Evolutionary conservation across 2,113 vertebrate species (phyloP).

Genomic region (Gallinago undulata): DNA sequence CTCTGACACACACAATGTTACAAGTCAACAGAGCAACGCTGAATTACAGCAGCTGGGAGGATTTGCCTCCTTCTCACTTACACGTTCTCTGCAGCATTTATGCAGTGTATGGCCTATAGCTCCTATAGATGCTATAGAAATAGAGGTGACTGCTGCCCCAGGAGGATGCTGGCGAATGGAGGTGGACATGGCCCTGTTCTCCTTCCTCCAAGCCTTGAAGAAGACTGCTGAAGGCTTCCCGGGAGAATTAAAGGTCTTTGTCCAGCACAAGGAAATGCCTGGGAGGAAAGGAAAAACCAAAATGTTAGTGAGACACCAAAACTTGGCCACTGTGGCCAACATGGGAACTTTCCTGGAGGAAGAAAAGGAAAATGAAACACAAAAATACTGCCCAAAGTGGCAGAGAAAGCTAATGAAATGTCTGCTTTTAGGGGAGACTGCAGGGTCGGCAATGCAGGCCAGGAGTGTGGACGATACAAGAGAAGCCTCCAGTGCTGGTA

Average conservation of each 20-base stretch:
- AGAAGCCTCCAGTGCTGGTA: background rate
- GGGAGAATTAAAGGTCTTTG: background rate
- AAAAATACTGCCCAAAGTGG: background rate
- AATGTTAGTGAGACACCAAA: background rate
- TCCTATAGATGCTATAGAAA: background rate
- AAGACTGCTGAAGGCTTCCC: background rate
- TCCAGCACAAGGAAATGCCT: background rate
- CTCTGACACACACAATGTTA: background rate
- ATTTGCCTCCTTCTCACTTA: background rate
- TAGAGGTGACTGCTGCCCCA: background rate
- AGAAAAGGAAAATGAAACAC: background rate
- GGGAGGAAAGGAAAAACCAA: background rate
- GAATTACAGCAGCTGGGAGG: background rate
- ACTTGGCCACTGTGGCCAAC: background rate
- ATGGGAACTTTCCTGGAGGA: background rate
- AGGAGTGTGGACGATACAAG: rapidly evolving
- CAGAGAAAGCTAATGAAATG: background rate
- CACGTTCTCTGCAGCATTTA: background rate
- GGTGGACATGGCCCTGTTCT: rapidly evolving
- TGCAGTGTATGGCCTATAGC: background rate
- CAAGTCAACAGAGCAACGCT: background rate
- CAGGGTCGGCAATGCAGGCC: background rate
- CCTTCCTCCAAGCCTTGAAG: background rate
- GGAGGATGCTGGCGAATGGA: background rate
- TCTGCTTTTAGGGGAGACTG: background rate